These are phyloP conservation scores for Tor tambroides DNA, from an alignment of 2,113 vertebrate species.

Conservation along the genomic window DNA sequence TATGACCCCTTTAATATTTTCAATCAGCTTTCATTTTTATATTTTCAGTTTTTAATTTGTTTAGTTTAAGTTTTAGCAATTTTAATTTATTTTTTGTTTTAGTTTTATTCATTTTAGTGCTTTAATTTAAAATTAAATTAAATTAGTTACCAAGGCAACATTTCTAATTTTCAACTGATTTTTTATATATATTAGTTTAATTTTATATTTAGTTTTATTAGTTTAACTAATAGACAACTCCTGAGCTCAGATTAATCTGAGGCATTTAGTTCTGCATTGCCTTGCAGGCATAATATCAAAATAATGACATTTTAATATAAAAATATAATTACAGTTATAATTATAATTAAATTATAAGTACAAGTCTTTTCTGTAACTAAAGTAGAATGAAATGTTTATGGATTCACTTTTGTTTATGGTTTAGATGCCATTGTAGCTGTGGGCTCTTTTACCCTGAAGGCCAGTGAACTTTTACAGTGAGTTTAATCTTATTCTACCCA, in stretches of 20 bases:
- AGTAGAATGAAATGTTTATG: background rate
- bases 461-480: conserved; percentile 97
- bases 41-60: background rate
- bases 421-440: conserved; percentile 93
- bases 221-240: background rate
- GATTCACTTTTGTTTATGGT: conserved; percentile 53
- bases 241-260: background rate
- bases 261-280: background rate
- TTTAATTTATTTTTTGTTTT: background rate
- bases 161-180: background rate
- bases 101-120: background rate
- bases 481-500: conserved; percentile 62
- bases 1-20: too few relatives aligned
- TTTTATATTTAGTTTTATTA: background rate
- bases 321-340: background rate
- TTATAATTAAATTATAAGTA: conserved; percentile 9
- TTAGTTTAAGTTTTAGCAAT: background rate
- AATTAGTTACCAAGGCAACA: background rate
- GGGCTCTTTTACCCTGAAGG: conserved; percentile 95
- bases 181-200: background rate
- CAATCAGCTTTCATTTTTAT: background rate
- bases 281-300: background rate
- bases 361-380: background rate
- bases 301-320: background rate
- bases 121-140: background rate